Percentiles rank a stretch among this genome's conserved stretches.
Evolutionary conservation across 1,140 invertebrate genomes (phyloP).

Genomic region (Achatina immaculata): DNA sequence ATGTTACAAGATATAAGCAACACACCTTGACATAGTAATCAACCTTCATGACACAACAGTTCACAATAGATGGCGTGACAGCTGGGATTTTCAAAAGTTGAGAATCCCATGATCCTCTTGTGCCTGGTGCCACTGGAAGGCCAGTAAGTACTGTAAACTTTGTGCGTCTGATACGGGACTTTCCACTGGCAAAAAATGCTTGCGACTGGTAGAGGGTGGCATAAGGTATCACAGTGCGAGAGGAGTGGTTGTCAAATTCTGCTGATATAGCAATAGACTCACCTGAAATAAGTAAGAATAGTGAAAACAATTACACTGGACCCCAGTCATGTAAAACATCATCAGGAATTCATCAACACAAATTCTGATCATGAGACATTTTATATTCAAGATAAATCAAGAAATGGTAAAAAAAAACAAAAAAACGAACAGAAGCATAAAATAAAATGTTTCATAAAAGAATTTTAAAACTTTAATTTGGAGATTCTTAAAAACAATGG

Average conservation of each 20-base stretch:
- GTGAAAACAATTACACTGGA: too few relatives aligned
- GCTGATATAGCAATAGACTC: conserved; percentile 74
- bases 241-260: conserved; percentile 73
- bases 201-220: conserved; percentile 74
- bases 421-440: too few relatives aligned
- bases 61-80: conserved; percentile 73
- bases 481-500: too few relatives aligned
- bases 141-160: conserved; percentile 74
- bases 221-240: conserved; percentile 72
- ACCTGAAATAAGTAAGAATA: conserved; percentile 57
- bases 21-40: conserved; percentile 72
- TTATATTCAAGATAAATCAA: too few relatives aligned
- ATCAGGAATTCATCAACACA: too few relatives aligned
- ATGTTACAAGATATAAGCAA: too few relatives aligned
- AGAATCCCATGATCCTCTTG: conserved; percentile 70
- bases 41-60: conserved; percentile 73
- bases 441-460: too few relatives aligned
- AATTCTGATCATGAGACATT: too few relatives aligned
- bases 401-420: too few relatives aligned
- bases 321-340: too few relatives aligned
- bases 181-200: conserved; percentile 73
- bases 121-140: conserved; percentile 63
- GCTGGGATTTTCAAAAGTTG: conserved; percentile 74
- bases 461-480: too few relatives aligned
- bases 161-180: conserved; percentile 69